Evolutionary conservation across 2,888 invertebrate genomes (phyloP).

Genomic region (Chouioia cunea): DNA sequence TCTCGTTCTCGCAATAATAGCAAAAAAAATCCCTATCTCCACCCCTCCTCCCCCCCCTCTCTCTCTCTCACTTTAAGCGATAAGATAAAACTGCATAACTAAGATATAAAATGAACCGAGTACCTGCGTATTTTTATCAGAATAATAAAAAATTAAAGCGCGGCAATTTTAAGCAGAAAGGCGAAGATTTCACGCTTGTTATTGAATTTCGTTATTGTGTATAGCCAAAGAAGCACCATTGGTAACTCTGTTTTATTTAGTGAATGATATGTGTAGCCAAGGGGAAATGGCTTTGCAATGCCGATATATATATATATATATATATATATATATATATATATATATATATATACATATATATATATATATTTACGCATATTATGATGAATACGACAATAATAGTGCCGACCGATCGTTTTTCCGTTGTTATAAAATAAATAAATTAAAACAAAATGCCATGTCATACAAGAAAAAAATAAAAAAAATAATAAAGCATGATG

Average conservation of each 20-base stretch:
- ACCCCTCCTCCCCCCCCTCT: neutral
- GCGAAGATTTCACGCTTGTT: conserved; percentile 2
- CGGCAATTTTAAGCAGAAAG: neutral
- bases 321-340: conserved; percentile 3
- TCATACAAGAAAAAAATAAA: conserved; percentile 20
- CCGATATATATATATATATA: neutral
- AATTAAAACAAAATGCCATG: neutral
- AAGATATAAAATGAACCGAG: conserved; percentile 11
- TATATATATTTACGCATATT: conserved; percentile 7
- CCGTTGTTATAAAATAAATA: conserved; percentile 21
- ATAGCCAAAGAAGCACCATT: neutral
- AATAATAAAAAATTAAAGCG: conserved; percentile 3
- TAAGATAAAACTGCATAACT: conserved; percentile 20
- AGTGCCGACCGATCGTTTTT: conserved; percentile 40
- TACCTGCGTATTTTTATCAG: conserved; percentile 44
- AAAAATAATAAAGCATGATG: conserved; percentile 6
- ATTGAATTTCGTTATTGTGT: conserved; percentile 7
- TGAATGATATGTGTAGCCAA: neutral
- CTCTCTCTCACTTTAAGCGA: conserved; percentile 9
- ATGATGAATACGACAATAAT: conserved; percentile 47
- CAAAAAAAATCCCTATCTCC: neutral
- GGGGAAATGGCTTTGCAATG: neutral
- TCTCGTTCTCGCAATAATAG: conserved; percentile 36
- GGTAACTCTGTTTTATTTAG: neutral
- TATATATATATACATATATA: conserved; percentile 6